Evolutionary conservation across 2,888 invertebrate genomes (phyloP), one percentile per base, ranked within the genome.

Genomic region (Fabriciana adippe): DNA sequence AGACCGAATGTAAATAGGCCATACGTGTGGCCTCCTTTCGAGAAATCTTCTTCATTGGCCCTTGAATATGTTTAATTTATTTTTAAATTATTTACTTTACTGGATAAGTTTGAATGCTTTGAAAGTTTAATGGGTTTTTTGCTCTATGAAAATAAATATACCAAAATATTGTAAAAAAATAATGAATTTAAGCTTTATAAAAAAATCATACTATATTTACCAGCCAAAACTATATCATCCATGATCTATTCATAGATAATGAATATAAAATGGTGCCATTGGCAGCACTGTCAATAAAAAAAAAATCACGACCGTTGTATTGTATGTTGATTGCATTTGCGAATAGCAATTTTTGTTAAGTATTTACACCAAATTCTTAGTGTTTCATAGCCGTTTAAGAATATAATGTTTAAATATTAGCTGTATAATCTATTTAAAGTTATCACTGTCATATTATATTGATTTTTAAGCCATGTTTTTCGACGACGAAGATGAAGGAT

Each of bases 321-420:
- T 87, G 85, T 83, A 87, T 88, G 89, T 87, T 87, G 89, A 84
- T 83, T 86, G 82, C 82, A 80, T 82, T 84, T 83, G 79, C 80
- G 79, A 84, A 76, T 83, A 83, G 76, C 79, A 80, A 80, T 85
- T 87, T 85, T 85, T 85, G 85, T 86, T 80, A 80, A 82, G 76
- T 84, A 79, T 84, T 82, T 86, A 79, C 77, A 82, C 80, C 47
- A 90, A 90, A 89, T 86, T 90, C 79, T 79, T 80, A 77, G 88
- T 84, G 79, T 78, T 78, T 65, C 78, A 74, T 73, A 73, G 74
- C 72, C 74, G 76, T 78, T 70, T 69, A 74, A 74, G 73, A 70
- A 63, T 80, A 83, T 74, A 75, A 86, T 84, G 81, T 80, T 76
- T 72, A 74, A 74, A 72, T 79, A 78, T 71, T 82, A 79, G 76